Evolutionary conservation across 2,888 invertebrate species (phyloP).

Genomic region (Cordilura impudica): DNA sequence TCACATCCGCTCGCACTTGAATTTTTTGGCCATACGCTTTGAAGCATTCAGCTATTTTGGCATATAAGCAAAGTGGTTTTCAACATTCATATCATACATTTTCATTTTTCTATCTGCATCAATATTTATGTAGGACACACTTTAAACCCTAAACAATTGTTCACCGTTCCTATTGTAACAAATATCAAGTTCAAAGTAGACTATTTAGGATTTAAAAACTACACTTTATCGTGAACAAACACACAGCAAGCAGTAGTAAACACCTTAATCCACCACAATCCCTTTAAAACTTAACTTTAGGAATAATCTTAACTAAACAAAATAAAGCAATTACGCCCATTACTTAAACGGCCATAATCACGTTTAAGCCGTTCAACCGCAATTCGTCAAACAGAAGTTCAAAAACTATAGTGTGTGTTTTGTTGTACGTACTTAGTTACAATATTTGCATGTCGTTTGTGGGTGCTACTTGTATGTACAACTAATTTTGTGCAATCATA

Average conservation of each 20-base stretch:
- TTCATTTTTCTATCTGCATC: too few species aligned
- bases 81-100: too few species aligned
- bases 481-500: conserved; percentile 16
- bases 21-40: too few species aligned
- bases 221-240: not conserved
- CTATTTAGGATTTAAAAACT: not conserved
- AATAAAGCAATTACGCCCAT: conserved; percentile 61
- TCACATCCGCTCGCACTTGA: too few species aligned
- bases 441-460: conserved; percentile 60
- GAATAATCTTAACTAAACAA: conserved; percentile 40
- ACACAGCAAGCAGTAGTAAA: not conserved
- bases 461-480: conserved; percentile 54
- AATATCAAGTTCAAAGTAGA: too few species aligned
- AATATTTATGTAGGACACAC: too few species aligned
- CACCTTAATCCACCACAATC: conserved; percentile 42
- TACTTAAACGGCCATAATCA: conserved; percentile 57
- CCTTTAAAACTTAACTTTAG: conserved; percentile 7
- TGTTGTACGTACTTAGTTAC: conserved; percentile 16
- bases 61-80: too few species aligned
- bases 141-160: too few species aligned
- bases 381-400: conserved; percentile 72
- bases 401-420: conserved; percentile 60
- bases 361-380: conserved; percentile 59
- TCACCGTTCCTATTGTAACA: too few species aligned
- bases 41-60: too few species aligned